Evolutionary conservation across 2,797 vertebrate species (phyloP).

Genomic region (Amazona finschi): DNA sequence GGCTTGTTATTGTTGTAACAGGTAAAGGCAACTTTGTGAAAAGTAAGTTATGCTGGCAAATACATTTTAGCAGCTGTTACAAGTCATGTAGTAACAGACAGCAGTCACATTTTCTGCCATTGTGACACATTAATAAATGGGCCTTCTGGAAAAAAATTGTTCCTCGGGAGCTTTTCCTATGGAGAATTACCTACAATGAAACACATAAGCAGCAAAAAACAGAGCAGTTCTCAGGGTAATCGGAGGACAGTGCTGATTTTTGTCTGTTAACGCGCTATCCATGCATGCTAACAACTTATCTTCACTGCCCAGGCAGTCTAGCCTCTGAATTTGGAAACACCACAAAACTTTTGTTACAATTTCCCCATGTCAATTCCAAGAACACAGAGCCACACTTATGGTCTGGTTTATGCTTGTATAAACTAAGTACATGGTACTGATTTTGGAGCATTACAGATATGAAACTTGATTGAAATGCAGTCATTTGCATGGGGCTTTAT

Average conservation of each 20-base stretch:
- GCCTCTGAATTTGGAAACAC: not conserved
- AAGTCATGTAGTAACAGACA: not conserved
- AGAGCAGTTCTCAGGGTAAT: not conserved
- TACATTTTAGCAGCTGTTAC: not conserved
- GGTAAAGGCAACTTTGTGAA: not conserved
- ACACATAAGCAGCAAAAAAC: not conserved
- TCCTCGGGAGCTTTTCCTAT: not conserved
- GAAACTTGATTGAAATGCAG: not conserved
- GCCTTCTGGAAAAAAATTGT: not conserved
- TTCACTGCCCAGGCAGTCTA: not conserved
- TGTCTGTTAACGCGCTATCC: not conserved
- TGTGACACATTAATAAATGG: not conserved
- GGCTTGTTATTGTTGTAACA: not conserved
- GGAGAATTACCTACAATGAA: not conserved
- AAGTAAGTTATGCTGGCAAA: not conserved
- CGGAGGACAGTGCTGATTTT: not conserved
- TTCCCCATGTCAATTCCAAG: not conserved
- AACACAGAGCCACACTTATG: not conserved
- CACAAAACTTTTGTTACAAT: not conserved
- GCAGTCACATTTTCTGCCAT: not conserved
- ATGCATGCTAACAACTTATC: not conserved
- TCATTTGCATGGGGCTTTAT: not conserved
- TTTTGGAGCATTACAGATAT: not conserved
- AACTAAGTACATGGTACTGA: not conserved
- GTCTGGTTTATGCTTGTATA: not conserved